A percentile compares a stretch with the other conserved stretches of the same genome.
phyloP scores from a whole-genome alignment of 2,888 invertebrate genomes.

The Beris morrisii region DNA sequence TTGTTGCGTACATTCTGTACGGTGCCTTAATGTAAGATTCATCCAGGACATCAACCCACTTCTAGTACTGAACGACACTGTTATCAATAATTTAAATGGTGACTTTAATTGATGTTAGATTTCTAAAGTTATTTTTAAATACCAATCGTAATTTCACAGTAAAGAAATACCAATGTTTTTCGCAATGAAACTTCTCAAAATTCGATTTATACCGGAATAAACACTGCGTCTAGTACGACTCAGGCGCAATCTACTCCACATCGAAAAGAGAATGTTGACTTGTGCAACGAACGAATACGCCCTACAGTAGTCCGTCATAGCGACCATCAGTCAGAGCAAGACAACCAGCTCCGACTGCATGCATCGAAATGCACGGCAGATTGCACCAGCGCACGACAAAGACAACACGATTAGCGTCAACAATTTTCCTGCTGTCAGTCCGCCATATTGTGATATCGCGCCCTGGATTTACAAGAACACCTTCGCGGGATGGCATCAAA shows the following conservation, averaged over 20 bases:
- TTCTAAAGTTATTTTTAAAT: no score
- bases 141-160: no score
- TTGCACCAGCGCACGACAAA: constrained; percentile 8
- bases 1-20: no score
- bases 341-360: background rate
- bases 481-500: constrained; percentile 33
- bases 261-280: background rate
- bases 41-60: no score
- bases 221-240: constrained; percentile 1
- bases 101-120: no score
- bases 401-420: constrained; percentile 6
- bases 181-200: no score
- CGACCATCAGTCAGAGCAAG: background rate
- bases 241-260: background rate
- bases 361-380: background rate
- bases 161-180: no score
- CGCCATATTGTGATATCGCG: constrained; percentile 41
- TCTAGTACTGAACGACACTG: no score
- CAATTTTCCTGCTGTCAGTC: constrained; percentile 29
- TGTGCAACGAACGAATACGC: constrained; percentile 7
- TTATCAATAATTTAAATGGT: no score
- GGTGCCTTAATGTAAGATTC: no score
- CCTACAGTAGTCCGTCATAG: background rate
- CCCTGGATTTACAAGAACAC: constrained; percentile 36
- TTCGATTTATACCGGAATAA: no score